Evolutionary conservation across 2,888 invertebrate genomes (phyloP).

Genomic region (Glaucopsyche alexis): DNA sequence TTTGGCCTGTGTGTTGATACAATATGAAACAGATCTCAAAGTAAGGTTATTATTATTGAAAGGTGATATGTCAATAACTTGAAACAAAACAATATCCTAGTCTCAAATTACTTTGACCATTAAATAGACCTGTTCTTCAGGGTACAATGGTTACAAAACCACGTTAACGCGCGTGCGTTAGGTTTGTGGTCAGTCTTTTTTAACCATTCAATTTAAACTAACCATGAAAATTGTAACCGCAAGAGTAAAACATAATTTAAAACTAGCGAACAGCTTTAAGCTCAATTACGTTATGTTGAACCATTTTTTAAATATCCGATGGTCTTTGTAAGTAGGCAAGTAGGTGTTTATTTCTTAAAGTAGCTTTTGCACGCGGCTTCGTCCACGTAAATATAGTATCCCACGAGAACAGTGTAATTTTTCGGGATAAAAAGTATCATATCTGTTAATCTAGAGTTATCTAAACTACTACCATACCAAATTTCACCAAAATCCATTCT

Average conservation of each 20-base stretch:
- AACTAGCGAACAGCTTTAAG: neutral
- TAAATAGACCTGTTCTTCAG: constrained; percentile 9
- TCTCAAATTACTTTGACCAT: constrained; percentile 18
- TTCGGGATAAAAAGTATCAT: too few relatives aligned
- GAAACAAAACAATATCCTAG: neutral
- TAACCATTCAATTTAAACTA: constrained; percentile 52
- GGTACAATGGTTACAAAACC: constrained; percentile 43
- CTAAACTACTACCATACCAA: too few relatives aligned
- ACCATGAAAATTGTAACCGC: constrained; percentile 61
- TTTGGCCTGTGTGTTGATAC: too few relatives aligned
- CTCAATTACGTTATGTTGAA: neutral
- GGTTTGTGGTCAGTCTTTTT: constrained; percentile 56
- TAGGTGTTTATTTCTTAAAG: too few relatives aligned
- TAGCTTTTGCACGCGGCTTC: too few relatives aligned
- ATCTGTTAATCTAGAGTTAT: too few relatives aligned
- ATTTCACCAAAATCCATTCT: too few relatives aligned
- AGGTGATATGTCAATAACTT: neutral
- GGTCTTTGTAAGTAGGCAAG: too few relatives aligned
- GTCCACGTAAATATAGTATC: too few relatives aligned
- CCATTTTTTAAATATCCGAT: too few relatives aligned
- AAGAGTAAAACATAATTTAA: constrained; percentile 37
- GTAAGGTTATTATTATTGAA: neutral
- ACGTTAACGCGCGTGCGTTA: constrained; percentile 49
- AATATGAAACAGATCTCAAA: neutral
- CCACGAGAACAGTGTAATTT: too few relatives aligned